Conservation (phyloP, 2,797 vertebrate genomes). For the Sphaeramia orbicularis region DNA sequence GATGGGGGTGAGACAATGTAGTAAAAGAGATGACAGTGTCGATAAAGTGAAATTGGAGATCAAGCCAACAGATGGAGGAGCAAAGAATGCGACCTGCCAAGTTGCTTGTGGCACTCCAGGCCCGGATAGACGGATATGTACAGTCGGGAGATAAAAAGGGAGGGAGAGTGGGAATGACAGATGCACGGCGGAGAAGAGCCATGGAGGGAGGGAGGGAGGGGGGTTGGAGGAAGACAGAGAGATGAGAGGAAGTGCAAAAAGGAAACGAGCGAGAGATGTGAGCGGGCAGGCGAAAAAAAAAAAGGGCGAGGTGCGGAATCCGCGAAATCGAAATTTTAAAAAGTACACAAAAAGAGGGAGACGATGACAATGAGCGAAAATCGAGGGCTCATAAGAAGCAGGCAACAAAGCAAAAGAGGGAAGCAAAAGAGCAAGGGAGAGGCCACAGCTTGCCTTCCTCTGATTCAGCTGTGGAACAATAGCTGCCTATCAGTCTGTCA, state of each 20-base stretch:
- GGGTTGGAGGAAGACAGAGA: conserved; percentile 37
- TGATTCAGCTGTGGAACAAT: conserved; percentile 86
- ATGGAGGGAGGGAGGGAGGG: conserved; percentile 9
- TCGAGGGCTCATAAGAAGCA: conserved; percentile 33
- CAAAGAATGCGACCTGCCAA: conserved; percentile 77
- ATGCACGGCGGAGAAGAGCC: conserved; percentile 60
- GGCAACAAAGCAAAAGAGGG: conserved; percentile 47
- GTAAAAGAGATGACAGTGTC: conserved; percentile 73
- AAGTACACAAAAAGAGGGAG: conserved; percentile 23
- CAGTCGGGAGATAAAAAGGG: conserved; percentile 74
- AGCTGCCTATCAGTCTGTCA: conserved; percentile 83
- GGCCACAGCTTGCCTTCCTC: conserved; percentile 81
- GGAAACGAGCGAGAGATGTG: conserved; percentile 46
- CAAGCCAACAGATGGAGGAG: conserved; percentile 74
- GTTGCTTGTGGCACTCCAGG: conserved; percentile 66
- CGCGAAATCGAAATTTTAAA: conserved; percentile 56
- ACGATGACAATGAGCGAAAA: conserved; percentile 36
- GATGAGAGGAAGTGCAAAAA: conserved; percentile 66
- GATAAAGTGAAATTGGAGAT: conserved; percentile 78
- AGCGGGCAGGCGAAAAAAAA: conserved; percentile 37
- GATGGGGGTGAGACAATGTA: conserved; percentile 46
- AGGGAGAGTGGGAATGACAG: conserved; percentile 74
- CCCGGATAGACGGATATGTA: conserved; percentile 65
- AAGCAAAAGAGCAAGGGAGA: conserved; percentile 64
- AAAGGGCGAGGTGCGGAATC: conserved; percentile 24